Base-by-base conservation (phyloP, 2,797 vertebrate genomes). In the Sciurus carolinensis region DNA sequence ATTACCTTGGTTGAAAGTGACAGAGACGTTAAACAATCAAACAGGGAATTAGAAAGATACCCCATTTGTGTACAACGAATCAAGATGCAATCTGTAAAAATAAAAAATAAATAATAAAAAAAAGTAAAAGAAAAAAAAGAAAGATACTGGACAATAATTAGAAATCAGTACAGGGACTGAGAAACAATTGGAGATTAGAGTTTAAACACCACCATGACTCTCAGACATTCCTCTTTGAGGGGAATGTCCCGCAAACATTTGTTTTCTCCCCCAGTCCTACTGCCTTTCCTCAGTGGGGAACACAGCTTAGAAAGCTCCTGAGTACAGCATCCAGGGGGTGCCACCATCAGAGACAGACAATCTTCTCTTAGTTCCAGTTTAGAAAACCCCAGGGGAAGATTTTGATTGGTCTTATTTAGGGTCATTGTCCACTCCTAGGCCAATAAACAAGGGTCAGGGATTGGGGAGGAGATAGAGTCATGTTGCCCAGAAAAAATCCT, bases 1-100 rank as follows among this genome's bases (percentile, higher is more conserved):
- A 75, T 33, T 76, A 12, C 59, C 9, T 94, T 83, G 5, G 39
- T 88, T 69, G 17, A 67, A 94, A 84, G 59, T 77, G 64, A 90
- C 42, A 90, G 88, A 64, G 33, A 76, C 72, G 62, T 92, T 66
- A 82, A 76, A 57, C 52, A 69, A 57, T 33, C 86, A 93, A 75
- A 67, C 6, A 30, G 57, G 12, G 28, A 26, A 92, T 77, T 79
- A 62, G 44, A 77, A 92, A 82, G 42, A 52, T 75, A 28, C 22
- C 39, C 39, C 39, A 39, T 39, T 39, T 39, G 39, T 39, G 39
- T 39, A 39, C 39, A 39, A 39, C 4, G 39, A 39, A 39, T 39
- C 39, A 39, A 39, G 39, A 39, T 39, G 39, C 39, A 39, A 3
- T 39, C 39, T 39, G 39, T 39, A 39, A 39, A 39, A 39, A 39